phyloP scores from a whole-genome alignment of 2,888 invertebrate genomes.

The Folsomia candida region DNA sequence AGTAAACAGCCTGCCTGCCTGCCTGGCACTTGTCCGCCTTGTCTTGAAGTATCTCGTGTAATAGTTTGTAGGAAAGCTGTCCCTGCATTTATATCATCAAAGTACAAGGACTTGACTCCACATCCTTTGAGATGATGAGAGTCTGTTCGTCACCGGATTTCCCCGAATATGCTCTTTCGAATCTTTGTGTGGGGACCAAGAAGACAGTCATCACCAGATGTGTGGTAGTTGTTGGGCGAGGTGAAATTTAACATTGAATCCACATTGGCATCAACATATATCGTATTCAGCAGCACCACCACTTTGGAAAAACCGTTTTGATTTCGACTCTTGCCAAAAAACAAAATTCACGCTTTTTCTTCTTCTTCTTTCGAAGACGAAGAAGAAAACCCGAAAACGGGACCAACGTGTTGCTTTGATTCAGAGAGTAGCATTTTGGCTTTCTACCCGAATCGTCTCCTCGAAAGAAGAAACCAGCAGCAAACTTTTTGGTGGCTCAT shows the following conservation, averaged over 20 bases:
- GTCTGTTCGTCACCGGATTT: conserved; percentile 4
- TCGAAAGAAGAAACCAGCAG: too few species aligned
- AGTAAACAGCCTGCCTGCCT: neutral
- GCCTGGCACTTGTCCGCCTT: neutral
- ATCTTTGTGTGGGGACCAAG: neutral
- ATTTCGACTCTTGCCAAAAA: neutral
- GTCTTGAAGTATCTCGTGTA: neutral
- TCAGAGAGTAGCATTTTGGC: neutral
- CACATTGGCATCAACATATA: neutral
- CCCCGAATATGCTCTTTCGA: conserved; percentile 1
- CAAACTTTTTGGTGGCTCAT: too few species aligned
- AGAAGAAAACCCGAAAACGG: neutral
- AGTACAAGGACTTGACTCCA: conserved; percentile 1
- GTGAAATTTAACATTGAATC: neutral
- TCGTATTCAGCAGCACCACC: too few species aligned
- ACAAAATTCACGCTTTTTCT: neutral
- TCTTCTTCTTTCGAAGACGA: neutral
- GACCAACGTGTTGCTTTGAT: neutral
- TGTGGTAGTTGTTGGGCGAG: neutral
- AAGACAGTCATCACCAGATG: neutral
- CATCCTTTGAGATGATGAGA: neutral
- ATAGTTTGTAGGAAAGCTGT: too few species aligned
- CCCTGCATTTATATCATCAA: neutral
- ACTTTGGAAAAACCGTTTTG: too few species aligned
- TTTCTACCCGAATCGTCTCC: too few species aligned